These are phyloP conservation scores for Tupaia tana DNA, from an alignment of 2,113 vertebrate species.

Conservation along the genomic window DNA sequence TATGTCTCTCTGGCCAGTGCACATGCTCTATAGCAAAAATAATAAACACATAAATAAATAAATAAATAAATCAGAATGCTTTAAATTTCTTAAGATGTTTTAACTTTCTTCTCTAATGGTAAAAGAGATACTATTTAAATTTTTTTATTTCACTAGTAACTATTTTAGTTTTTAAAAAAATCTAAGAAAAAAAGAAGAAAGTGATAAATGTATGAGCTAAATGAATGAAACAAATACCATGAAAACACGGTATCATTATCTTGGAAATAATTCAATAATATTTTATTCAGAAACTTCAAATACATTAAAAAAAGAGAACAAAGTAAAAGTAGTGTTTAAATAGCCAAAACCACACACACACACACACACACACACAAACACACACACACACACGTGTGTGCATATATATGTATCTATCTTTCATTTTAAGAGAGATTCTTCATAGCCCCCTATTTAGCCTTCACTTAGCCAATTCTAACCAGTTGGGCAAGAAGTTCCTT, in stretches of 20 bases:
- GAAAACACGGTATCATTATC: neutral
- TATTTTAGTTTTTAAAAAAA: neutral
- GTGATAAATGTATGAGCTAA: neutral
- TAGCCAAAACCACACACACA: neutral
- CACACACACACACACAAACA: too few species aligned
- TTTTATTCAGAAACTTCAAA: conserved; percentile 20
- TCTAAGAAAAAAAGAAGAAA: neutral
- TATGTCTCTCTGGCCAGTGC: too few species aligned
- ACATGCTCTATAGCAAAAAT: too few species aligned
- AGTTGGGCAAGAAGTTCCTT: neutral
- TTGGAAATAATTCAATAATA: neutral
- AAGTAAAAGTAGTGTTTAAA: neutral
- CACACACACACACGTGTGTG: too few species aligned
- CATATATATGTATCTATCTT: too few species aligned
- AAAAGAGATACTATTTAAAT: conserved; percentile 15
- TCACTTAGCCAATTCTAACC: neutral
- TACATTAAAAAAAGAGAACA: neutral
- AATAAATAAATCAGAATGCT: neutral
- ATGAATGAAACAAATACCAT: neutral
- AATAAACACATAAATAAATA: neutral
- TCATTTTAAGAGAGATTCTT: conserved; percentile 5
- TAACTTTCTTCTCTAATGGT: neutral
- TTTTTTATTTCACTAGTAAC: neutral
- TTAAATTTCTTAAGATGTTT: neutral
- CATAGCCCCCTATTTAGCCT: neutral